phyloP scores from a whole-genome alignment of 2,797 vertebrate genomes.

The Hyperoplus immaculatus region DNA sequence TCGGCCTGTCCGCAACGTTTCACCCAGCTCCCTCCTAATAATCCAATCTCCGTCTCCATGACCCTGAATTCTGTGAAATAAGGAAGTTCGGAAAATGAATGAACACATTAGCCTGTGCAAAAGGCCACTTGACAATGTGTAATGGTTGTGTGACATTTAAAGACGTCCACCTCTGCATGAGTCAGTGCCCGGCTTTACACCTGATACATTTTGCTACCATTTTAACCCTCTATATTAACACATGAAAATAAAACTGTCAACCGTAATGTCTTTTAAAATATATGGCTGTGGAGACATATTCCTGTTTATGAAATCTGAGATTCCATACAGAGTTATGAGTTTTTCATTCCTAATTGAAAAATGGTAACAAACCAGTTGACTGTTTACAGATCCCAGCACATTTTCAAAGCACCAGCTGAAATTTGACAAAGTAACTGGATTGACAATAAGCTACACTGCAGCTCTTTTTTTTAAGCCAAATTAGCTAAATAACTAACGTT shows the following conservation, averaged over 20 bases:
- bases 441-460: background rate
- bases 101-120: conserved; percentile 19
- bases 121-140: conserved; percentile 35
- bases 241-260: background rate
- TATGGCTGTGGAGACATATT: background rate
- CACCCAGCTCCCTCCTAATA: conserved; percentile 12
- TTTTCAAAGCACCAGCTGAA: background rate
- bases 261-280: background rate
- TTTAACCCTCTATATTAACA: background rate
- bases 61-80: background rate
- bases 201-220: conserved; percentile 11
- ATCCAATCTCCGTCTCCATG: conserved; percentile 15
- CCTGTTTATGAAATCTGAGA: background rate
- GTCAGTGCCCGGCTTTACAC: conserved; percentile 14
- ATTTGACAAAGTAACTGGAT: background rate
- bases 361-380: background rate
- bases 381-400: background rate
- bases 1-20: conserved; percentile 12
- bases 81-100: conserved; percentile 3
- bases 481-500: no score
- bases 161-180: conserved; percentile 19
- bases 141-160: conserved; percentile 45
- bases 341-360: background rate
- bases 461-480: background rate
- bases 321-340: no score